These are phyloP conservation scores for Oncorhynchus masou DNA, from an alignment of 2,113 vertebrate genomes.

Conservation along the genomic window DNA sequence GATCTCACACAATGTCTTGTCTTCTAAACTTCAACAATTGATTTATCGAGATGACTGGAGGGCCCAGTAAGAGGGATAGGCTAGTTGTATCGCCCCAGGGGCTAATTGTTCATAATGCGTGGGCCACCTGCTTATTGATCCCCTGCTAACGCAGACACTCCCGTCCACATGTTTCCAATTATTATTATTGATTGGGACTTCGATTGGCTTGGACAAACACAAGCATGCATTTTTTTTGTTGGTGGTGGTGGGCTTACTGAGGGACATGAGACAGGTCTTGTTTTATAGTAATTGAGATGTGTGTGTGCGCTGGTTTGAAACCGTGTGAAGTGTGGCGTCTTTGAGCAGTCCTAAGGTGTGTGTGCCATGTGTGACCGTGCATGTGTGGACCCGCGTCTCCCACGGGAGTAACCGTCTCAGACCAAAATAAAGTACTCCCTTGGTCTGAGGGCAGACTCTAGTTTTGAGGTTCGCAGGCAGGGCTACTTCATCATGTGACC, in stretches of 20 bases:
- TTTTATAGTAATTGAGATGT: too few relatives aligned
- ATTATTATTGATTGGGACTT: conserved; percentile 43
- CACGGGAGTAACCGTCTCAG: too few relatives aligned
- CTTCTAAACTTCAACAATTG: too few relatives aligned
- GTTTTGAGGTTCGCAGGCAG: too few relatives aligned
- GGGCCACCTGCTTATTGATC: conserved; percentile 51
- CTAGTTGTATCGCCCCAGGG: conserved; percentile 18
- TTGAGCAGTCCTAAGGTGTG: neutral
- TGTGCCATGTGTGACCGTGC: neutral
- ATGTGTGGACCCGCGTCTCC: too few relatives aligned
- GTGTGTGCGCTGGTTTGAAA: neutral
- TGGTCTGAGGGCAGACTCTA: too few relatives aligned
- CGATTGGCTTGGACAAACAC: conserved; percentile 36
- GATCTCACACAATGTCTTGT: too few relatives aligned
- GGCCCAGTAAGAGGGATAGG: conserved; percentile 17
- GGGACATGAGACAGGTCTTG: neutral
- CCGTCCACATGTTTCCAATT: conserved; percentile 50
- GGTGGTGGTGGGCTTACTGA: neutral
- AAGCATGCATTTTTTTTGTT: neutral
- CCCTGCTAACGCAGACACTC: conserved; percentile 24
- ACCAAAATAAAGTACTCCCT: too few relatives aligned
- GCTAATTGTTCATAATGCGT: conserved; percentile 47
- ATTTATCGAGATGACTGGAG: neutral
- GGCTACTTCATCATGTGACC: too few relatives aligned
- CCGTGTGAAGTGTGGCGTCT: neutral